A percentile compares a stretch with the other conserved stretches of the same genome.
phyloP scores from a whole-genome alignment of 2,888 invertebrate genomes.

The Ctena decussata region DNA sequence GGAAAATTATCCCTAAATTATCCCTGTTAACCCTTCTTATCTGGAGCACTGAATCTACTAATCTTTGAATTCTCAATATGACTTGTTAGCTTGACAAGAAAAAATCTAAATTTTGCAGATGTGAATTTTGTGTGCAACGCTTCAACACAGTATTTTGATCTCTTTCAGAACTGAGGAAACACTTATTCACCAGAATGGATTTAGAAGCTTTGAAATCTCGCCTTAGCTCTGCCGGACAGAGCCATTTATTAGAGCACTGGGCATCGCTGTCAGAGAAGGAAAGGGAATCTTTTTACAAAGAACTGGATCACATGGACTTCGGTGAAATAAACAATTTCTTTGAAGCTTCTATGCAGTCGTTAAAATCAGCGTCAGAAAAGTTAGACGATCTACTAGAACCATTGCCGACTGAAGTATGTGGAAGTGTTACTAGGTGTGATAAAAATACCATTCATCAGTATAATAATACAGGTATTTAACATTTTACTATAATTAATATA shows the following conservation, averaged over 20 bases:
- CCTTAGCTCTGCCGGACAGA: conserved; percentile 91
- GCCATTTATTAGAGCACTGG: conserved; percentile 94
- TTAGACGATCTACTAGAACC: conserved; percentile 94
- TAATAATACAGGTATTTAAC: conserved; percentile 89
- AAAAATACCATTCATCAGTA: conserved; percentile 91
- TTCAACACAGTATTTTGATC: background rate
- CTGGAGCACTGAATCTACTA: no score
- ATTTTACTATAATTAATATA: no score
- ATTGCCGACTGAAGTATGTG: conserved; percentile 93
- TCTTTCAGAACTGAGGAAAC: background rate
- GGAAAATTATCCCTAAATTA: no score
- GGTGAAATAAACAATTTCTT: conserved; percentile 92
- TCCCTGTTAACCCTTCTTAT: no score
- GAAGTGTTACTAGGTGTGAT: conserved; percentile 91
- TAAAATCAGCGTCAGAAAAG: conserved; percentile 88
- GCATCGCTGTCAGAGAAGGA: conserved; percentile 91
- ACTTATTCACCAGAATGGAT: conserved; percentile 63
- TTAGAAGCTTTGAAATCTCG: conserved; percentile 59
- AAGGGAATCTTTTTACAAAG: conserved; percentile 88
- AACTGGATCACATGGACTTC: conserved; percentile 90
- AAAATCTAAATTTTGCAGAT: no score
- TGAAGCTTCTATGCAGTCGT: conserved; percentile 82
- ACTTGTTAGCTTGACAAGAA: no score
- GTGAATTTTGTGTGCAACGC: no score
- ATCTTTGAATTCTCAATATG: no score